phyloP scores from a whole-genome alignment of 2,113 vertebrate genomes.

The Takifugu flavidus region DNA sequence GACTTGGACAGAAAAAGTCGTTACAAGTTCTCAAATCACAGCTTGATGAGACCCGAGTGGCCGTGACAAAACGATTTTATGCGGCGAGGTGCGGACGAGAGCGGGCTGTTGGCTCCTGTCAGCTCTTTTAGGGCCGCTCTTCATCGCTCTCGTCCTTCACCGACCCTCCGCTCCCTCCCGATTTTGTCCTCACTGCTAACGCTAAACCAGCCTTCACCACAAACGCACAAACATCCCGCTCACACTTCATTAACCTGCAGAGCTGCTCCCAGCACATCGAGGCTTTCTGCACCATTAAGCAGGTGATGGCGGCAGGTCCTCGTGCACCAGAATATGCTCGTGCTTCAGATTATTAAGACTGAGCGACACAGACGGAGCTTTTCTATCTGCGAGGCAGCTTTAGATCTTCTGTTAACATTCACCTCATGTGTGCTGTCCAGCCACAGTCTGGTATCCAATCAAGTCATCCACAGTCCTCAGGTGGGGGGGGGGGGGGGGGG shows the following conservation, averaged over 20 bases:
- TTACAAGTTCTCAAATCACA: not conserved
- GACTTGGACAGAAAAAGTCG: no score
- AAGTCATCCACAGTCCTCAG: no score
- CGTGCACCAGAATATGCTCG: not conserved
- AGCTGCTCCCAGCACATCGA: conserved; percentile 43
- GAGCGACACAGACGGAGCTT: no score
- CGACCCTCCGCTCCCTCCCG: not conserved
- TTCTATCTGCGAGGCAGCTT: no score
- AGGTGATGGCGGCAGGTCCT: conserved; percentile 42
- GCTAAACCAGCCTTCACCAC: conserved; percentile 21
- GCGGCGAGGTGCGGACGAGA: not conserved
- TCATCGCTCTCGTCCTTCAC: not conserved
- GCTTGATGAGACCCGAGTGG: not conserved
- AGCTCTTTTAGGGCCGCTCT: not conserved
- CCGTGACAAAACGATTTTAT: not conserved
- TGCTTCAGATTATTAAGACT: no score
- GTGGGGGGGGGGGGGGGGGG: no score
- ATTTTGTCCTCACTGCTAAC: not conserved
- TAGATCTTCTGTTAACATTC: no score
- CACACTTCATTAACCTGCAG: conserved; percentile 47
- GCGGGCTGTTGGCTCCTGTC: not conserved
- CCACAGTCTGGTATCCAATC: no score
- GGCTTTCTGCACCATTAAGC: conserved; percentile 51
- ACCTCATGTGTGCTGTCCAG: no score
- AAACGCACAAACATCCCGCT: conserved; percentile 5